Evolutionary conservation across 2,888 invertebrate genomes (phyloP).

Genomic region (Rhabditophanes sp.): DNA sequence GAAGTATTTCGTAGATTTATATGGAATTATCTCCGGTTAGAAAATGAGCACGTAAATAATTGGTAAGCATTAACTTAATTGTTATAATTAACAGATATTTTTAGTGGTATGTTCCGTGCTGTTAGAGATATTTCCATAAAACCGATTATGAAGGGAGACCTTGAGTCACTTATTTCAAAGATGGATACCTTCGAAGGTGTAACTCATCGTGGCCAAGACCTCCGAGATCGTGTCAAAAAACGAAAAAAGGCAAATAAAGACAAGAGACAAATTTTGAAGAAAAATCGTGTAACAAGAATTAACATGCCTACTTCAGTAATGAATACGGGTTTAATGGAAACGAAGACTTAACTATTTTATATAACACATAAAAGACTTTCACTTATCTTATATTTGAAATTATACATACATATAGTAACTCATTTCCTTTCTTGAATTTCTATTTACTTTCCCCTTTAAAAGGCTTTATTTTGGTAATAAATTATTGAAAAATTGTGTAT

Average conservation of each 20-base stretch:
- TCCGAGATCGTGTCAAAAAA: slow-evolving; percentile 39
- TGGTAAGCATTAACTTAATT: slow-evolving; percentile 55
- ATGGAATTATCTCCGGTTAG: slow-evolving; percentile 97
- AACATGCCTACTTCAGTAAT: slow-evolving; percentile 13
- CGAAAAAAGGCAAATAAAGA: slow-evolving; percentile 37
- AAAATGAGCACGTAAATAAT: slow-evolving; percentile 97
- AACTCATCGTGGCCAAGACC: slow-evolving; percentile 39
- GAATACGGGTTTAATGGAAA: too few relatives aligned
- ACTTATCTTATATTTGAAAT: too few relatives aligned
- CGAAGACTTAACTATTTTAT: too few relatives aligned
- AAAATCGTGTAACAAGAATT: slow-evolving; percentile 26
- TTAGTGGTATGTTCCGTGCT: slow-evolving; percentile 82
- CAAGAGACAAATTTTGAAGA: slow-evolving; percentile 32
- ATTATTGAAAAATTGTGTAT: too few relatives aligned
- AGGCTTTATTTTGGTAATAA: too few relatives aligned
- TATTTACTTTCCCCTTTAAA: too few relatives aligned
- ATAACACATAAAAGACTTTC: too few relatives aligned
- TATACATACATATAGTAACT: too few relatives aligned
- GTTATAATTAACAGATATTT: slow-evolving; percentile 52
- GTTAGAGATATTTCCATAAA: slow-evolving; percentile 91
- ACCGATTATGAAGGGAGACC: slow-evolving; percentile 60
- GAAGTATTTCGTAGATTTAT: slow-evolving; percentile 59
- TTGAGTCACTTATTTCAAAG: slow-evolving; percentile 32
- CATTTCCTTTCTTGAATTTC: too few relatives aligned
- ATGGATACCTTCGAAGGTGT: slow-evolving; percentile 41